These are phyloP conservation scores for Hypena proboscidalis DNA, from an alignment of 2,888 invertebrate species.

Conservation along the genomic window DNA sequence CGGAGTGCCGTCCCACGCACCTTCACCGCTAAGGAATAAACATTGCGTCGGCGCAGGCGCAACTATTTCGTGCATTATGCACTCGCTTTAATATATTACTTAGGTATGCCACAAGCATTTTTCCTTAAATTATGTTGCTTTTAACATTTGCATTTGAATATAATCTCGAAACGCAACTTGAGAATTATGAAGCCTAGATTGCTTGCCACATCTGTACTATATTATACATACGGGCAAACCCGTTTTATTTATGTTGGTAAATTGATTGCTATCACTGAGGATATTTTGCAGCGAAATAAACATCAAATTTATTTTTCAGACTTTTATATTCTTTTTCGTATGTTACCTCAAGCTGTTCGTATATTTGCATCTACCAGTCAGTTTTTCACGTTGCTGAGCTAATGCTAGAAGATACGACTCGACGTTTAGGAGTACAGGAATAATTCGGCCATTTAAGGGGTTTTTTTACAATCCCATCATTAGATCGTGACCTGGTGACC, in stretches of 20 bases:
- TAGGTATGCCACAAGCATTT: conserved; percentile 43
- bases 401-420: too few relatives aligned
- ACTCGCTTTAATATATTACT: conserved; percentile 51
- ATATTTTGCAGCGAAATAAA: too few relatives aligned
- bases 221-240: background rate
- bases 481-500: too few relatives aligned
- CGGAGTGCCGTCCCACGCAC: conserved; percentile 63
- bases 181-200: conserved; percentile 37
- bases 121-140: conserved; percentile 47
- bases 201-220: conserved; percentile 19
- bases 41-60: conserved; percentile 65
- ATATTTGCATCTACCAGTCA: too few relatives aligned
- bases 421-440: too few relatives aligned
- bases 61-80: conserved; percentile 61
- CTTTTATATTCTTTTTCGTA: too few relatives aligned
- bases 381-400: too few relatives aligned
- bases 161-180: conserved; percentile 34
- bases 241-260: conserved; percentile 1
- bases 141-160: conserved; percentile 45
- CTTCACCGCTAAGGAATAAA: conserved; percentile 58
- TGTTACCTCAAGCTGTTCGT: too few relatives aligned
- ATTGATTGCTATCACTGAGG: too few relatives aligned
- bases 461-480: too few relatives aligned
- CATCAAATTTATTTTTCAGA: too few relatives aligned
- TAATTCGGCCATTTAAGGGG: too few relatives aligned